These are phyloP conservation scores for Typhlomys cinereus DNA, from an alignment of 2,113 vertebrate genomes.

Conservation along the genomic window DNA sequence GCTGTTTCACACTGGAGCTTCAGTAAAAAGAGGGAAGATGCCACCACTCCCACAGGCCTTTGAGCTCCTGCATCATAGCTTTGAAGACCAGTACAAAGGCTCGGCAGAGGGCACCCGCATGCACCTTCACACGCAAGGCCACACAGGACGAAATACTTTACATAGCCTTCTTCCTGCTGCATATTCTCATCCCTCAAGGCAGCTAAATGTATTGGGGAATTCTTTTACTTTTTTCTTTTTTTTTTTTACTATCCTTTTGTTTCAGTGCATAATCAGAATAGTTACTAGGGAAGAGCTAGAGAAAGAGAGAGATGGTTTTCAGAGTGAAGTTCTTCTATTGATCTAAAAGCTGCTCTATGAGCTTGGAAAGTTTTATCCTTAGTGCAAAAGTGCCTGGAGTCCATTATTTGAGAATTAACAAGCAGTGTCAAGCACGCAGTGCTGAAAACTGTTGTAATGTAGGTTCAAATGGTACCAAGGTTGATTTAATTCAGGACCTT, in stretches of 20 bases:
- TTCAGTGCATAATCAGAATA: conserved; percentile 72
- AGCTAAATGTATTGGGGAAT: conserved; percentile 41
- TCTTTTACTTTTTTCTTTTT: conserved; percentile 53
- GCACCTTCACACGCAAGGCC: conserved; percentile 11
- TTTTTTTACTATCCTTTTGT: conserved; percentile 63
- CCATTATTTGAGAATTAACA: conserved; percentile 67
- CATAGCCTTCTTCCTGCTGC: conserved; percentile 58
- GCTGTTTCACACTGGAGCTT: conserved; percentile 51
- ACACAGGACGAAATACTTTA: conserved; percentile 58
- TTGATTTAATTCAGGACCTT: background rate
- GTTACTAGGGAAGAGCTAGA: conserved; percentile 57
- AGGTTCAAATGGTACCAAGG: background rate
- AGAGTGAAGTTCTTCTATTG: conserved; percentile 60
- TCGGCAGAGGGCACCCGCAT: background rate
- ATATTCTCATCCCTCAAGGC: conserved; percentile 65
- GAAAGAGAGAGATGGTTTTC: conserved; percentile 10
- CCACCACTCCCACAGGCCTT: conserved; percentile 67
- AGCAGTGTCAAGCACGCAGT: background rate
- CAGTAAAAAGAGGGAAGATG: conserved; percentile 63
- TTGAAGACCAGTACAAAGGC: conserved; percentile 79
- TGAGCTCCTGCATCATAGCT: conserved; percentile 54
- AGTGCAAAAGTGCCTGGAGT: conserved; percentile 34
- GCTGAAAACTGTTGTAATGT: background rate
- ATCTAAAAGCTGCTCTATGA: conserved; percentile 66
- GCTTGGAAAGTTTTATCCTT: conserved; percentile 61